Percentiles rank a stretch among this genome's conserved stretches.
Conservation (phyloP, 2,797 vertebrate genomes). For the Alosa sapidissima region DNA sequence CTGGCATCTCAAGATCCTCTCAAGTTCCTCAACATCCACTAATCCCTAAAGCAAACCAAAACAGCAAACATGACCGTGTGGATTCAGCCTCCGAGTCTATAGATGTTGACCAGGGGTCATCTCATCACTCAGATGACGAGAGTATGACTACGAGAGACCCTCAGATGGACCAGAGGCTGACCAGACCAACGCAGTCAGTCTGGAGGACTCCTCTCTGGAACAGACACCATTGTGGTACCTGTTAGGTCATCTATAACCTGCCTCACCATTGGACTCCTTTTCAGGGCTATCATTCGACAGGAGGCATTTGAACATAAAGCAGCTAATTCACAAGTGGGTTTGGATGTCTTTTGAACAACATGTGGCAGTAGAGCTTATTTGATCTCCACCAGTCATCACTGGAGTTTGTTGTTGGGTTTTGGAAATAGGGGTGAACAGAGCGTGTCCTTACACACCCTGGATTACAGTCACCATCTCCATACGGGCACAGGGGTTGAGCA, state of each 20-base stretch:
- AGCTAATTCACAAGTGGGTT: neutral
- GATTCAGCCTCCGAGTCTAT: neutral
- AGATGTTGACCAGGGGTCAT: neutral
- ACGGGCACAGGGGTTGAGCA: conserved; percentile 30
- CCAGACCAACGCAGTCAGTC: neutral
- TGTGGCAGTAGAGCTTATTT: neutral
- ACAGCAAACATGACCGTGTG: neutral
- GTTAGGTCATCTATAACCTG: neutral
- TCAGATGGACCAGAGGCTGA: neutral
- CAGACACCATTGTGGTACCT: neutral
- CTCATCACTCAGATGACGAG: neutral
- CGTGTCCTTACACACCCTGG: neutral
- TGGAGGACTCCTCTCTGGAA: neutral
- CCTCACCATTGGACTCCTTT: neutral
- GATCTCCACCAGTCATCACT: neutral
- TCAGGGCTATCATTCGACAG: neutral
- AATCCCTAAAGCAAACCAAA: neutral
- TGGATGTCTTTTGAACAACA: neutral
- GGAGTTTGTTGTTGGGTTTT: neutral
- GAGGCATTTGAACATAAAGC: neutral
- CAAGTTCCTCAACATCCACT: neutral
- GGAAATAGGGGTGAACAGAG: neutral
- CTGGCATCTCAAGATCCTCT: conserved; percentile 8
- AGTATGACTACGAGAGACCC: neutral
- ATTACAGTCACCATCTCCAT: neutral